These are phyloP conservation scores for Cyclina sinensis DNA, from an alignment of 1,140 invertebrate genomes.

Conservation along the genomic window DNA sequence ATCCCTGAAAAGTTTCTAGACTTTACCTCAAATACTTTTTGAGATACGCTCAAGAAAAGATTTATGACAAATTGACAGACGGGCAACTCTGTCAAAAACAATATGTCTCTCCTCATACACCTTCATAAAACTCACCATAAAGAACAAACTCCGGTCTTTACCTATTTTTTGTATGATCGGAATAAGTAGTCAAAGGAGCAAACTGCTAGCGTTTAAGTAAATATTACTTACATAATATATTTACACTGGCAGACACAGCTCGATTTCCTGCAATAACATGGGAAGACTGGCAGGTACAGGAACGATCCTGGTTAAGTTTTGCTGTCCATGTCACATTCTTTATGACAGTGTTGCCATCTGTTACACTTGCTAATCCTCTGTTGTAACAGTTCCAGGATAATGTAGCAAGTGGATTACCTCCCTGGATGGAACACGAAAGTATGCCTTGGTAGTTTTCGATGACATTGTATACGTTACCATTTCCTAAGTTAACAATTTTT, in stretches of 20 bases:
- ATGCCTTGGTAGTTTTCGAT: not conserved
- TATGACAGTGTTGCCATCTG: not conserved
- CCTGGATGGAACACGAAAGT: not conserved
- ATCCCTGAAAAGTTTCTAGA: no score
- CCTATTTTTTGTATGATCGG: no score
- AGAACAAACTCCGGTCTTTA: no score
- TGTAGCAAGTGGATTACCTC: slow-evolving; percentile 6
- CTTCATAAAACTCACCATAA: no score
- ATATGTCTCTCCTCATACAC: no score
- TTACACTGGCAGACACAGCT: not conserved
- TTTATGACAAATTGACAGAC: no score
- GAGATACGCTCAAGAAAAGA: no score
- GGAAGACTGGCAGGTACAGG: not conserved
- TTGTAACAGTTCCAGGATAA: slow-evolving; percentile 12
- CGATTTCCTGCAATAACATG: not conserved
- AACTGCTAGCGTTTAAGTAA: no score
- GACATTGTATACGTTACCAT: not conserved
- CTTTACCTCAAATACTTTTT: no score
- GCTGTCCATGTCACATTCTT: not conserved
- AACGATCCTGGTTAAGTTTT: not conserved
- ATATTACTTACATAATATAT: slow-evolving; percentile 12
- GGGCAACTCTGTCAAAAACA: no score
- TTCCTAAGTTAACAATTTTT: not conserved
- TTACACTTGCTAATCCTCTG: not conserved
- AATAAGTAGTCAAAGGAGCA: no score